Base-by-base conservation (phyloP, 2,797 vertebrate genomes). In the Ispidina picta region DNA sequence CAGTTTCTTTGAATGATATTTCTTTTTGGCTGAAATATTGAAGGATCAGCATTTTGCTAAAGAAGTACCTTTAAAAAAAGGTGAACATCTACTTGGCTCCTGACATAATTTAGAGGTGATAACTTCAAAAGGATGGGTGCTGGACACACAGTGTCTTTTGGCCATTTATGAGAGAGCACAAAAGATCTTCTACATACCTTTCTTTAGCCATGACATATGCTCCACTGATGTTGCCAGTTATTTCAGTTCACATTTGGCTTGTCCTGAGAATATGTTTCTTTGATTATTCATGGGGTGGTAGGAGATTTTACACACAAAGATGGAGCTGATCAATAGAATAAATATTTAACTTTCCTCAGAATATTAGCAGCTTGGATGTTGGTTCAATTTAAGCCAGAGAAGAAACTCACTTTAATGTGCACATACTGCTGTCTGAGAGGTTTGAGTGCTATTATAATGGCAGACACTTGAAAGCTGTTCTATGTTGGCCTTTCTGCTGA, bases 211-310 rank as follows among this genome's bases (percentile, higher is more conserved):
- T 23, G 43, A 29, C 33, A 31, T 63, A 29, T 2, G 12, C 9
- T 78, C 66, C 41, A 29, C 16, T 46, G 56, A 17, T 49, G 26
- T 26, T 82, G 37, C 33, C 51, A 63, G 37, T 31, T 54, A 70
- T 58, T 81, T 68, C 29, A 18, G 69, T 39, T 39, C 37, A 6
- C 37, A 17, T 15, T 20, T 58, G 60, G 13, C 46, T 85, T 89
- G 54, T 70, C 74, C 35, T 63, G 49, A 75, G 43, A 86, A 88
- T 72, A 76, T 76, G 3, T 93, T 90, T 70, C 37, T 95, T 90
- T 83, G 62, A 51, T 59, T 89, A 78, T 83, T 83, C 64, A 39
- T 1, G 64, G 46, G 7, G 8, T 73, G 14, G 28, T 63, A 31
- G 28, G 23, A 79, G 49, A 29, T 62, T 70, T 46, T 87, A 20